Evolutionary conservation across 2,888 invertebrate genomes (phyloP).

Genomic region (Asteroscopus sphinx): DNA sequence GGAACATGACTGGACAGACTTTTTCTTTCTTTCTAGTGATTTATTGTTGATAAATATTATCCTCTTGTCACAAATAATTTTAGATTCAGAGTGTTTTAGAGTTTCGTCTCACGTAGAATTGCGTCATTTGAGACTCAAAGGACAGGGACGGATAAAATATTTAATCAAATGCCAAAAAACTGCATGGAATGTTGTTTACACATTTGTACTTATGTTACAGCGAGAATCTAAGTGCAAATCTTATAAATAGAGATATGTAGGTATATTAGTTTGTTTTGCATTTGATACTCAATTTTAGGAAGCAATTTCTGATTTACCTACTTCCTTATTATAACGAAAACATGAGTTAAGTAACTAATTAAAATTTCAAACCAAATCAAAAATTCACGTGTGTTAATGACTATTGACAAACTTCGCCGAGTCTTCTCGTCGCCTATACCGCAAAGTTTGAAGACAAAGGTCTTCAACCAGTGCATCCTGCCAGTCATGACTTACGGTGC

Average conservation of each 20-base stretch:
- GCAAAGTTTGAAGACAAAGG: no score
- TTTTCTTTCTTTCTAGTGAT: slow-evolving; percentile 21
- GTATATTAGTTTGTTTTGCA: no score
- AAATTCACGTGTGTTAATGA: no score
- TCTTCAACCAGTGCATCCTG: no score
- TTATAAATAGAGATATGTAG: slow-evolving; percentile 5
- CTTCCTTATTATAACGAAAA: no score
- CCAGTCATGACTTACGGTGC: no score
- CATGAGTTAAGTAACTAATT: no score
- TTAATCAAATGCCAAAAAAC: slow-evolving; percentile 77
- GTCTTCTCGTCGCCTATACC: no score
- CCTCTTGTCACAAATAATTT: slow-evolving; percentile 23
- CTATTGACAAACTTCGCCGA: no score
- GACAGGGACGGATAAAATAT: slow-evolving; percentile 67
- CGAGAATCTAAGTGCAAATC: slow-evolving; percentile 10
- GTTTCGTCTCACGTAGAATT: slow-evolving; percentile 70
- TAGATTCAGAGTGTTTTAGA: slow-evolving; percentile 34
- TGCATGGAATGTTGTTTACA: slow-evolving; percentile 78
- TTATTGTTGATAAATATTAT: slow-evolving; percentile 6
- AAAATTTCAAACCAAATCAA: no score
- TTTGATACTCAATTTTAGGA: slow-evolving; percentile 9
- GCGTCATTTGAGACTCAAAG: slow-evolving; percentile 70
- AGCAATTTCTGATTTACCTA: slow-evolving; percentile 18
- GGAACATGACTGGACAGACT: slow-evolving; percentile 5
- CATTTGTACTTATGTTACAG: slow-evolving; percentile 38